Percentiles rank a stretch among this genome's conserved stretches.
Evolutionary conservation across 2,797 vertebrate genomes (phyloP).

Genomic region (Kryptolebias ocellatus): DNA sequence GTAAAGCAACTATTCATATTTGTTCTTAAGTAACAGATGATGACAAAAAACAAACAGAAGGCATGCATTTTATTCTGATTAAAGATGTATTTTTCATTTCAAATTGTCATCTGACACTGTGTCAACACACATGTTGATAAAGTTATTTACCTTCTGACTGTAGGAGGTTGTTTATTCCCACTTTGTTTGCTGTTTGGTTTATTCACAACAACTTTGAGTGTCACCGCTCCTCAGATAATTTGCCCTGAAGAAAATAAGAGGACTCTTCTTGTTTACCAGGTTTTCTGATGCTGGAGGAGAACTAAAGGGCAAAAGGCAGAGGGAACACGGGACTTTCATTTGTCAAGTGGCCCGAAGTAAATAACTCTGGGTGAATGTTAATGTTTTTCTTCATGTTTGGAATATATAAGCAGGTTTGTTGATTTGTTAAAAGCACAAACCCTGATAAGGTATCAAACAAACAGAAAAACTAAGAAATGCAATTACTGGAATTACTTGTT

Average conservation of each 20-base stretch:
- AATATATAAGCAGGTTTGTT: not conserved
- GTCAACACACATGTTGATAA: slow-evolving; percentile 1
- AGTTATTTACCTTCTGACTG: not conserved
- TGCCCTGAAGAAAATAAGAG: not conserved
- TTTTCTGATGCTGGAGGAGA: slow-evolving; percentile 4
- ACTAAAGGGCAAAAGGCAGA: slow-evolving; percentile 7
- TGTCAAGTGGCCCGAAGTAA: slow-evolving; percentile 6
- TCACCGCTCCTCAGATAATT: not conserved
- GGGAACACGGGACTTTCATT: not conserved
- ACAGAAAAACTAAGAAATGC: not conserved
- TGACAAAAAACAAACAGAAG: not conserved
- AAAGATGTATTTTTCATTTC: not conserved
- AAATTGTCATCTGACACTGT: slow-evolving; percentile 9
- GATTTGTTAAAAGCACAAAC: not conserved
- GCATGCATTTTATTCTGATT: not conserved
- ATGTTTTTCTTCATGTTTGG: not conserved
- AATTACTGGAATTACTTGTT: not conserved
- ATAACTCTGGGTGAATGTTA: slow-evolving; percentile 8
- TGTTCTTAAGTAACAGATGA: not conserved
- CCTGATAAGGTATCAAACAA: not conserved
- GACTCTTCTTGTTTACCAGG: not conserved
- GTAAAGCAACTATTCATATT: slow-evolving; percentile 10
- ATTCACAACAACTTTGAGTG: not conserved
- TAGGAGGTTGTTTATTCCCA: not conserved
- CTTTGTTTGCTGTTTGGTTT: not conserved